These are phyloP conservation scores for Montipora foliosa DNA, from an alignment of 64 coral and sea anemone species.

Conservation along the genomic window DNA sequence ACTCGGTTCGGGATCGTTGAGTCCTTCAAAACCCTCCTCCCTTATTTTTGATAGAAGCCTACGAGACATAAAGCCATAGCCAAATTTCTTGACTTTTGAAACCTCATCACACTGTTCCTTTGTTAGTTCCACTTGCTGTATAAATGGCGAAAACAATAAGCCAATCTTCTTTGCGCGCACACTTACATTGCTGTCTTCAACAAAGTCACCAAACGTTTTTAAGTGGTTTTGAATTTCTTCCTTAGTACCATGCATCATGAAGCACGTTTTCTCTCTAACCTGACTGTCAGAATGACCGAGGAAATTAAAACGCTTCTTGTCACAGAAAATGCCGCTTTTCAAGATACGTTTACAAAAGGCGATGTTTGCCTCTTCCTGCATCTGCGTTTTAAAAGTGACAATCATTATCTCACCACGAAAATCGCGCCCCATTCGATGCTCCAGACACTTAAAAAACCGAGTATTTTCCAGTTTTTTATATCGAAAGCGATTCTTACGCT, in stretches of 20 bases:
- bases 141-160: slow-evolving; percentile 67
- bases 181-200: slow-evolving; percentile 17
- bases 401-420: not conserved
- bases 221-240: slow-evolving; percentile 66
- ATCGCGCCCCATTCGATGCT: too few species aligned
- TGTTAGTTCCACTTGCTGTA: slow-evolving; percentile 35
- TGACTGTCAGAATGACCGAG: not conserved
- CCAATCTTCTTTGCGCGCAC: slow-evolving; percentile 52
- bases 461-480: not conserved
- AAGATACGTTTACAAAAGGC: not conserved
- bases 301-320: slow-evolving; percentile 42
- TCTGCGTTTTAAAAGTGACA: not conserved
- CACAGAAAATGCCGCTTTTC: not conserved
- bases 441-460: not conserved
- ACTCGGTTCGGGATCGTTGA: slow-evolving; percentile 51
- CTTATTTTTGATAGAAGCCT: slow-evolving; percentile 39
- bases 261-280: slow-evolving; percentile 35
- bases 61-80: slow-evolving; percentile 84
- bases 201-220: slow-evolving; percentile 77
- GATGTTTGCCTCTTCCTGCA: not conserved
- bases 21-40: not conserved
- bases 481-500: not conserved
- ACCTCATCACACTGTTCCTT: not conserved
- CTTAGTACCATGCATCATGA: slow-evolving; percentile 44
- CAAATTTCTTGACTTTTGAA: slow-evolving; percentile 59